Percentiles rank a stretch among this genome's conserved stretches.
Evolutionary conservation across 30 jellyfish, hydroid and myxozoan genomes (phyloP).

Genomic region (Aurelia sp.): DNA sequence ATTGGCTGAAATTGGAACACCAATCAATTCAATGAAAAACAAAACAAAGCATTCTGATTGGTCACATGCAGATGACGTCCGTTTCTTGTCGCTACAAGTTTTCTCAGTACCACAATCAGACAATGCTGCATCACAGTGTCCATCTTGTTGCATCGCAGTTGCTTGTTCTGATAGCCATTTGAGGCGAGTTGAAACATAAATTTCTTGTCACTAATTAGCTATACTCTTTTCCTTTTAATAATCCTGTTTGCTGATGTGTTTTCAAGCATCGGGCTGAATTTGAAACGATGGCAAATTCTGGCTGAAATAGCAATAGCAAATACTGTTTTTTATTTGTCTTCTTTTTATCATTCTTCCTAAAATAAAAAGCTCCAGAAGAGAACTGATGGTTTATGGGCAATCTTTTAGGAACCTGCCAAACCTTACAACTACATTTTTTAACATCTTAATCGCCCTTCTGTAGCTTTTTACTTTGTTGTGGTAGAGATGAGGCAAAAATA

Average conservation of each 20-base stretch:
- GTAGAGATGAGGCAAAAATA: too few relatives aligned
- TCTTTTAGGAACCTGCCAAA: too few relatives aligned
- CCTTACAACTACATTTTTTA: too few relatives aligned
- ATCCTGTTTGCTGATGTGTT: neutral
- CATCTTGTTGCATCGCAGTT: conserved; percentile 54
- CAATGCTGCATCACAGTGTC: neutral
- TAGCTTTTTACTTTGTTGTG: too few relatives aligned
- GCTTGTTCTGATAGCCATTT: conserved; percentile 90
- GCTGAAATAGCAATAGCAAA: too few relatives aligned
- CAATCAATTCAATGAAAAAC: conserved; percentile 37
- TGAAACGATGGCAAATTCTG: too few relatives aligned
- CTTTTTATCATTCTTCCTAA: too few relatives aligned
- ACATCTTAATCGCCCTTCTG: too few relatives aligned
- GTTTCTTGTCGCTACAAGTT: conserved; percentile 58
- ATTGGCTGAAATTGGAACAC: conserved; percentile 69
- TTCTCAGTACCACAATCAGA: conserved; percentile 10
- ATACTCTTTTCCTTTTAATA: neutral
- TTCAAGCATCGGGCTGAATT: too few relatives aligned
- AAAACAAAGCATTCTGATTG: conserved; percentile 11
- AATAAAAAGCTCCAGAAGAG: too few relatives aligned
- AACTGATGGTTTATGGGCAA: too few relatives aligned
- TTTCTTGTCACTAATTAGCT: neutral
- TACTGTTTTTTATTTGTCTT: too few relatives aligned
- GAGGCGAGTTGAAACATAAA: conserved; percentile 41
- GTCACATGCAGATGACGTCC: conserved; percentile 57